Evolutionary conservation across 2,888 invertebrate species (phyloP), one percentile per base, ranked within the genome.

Genomic region (Epistrophe eligans): DNA sequence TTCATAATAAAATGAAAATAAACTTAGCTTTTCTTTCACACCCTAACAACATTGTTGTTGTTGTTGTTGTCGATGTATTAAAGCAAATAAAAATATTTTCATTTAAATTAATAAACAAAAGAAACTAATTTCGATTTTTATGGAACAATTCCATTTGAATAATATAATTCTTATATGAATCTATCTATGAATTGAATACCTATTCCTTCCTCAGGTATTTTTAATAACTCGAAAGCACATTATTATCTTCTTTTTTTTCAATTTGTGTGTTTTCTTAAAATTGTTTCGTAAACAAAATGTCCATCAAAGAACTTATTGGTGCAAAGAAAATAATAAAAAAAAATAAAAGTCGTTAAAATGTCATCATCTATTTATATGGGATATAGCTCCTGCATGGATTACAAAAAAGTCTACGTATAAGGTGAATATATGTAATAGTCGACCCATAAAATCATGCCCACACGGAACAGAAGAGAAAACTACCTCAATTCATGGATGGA

Each of bases 311-410:
- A 70, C 70, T 55, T 70, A 70, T 70, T 55, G 55, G n/a, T 55
- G 55, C 55, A 70, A 35, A 24, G 28, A 57, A 15, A 58, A 55
- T 57, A 66, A 76, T 66, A 48, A 48, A 13, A 76, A 67, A 35
- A 35, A 58, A 38, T 58, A 58, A 55, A 45, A 48, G 66, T 73
- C 79, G 72, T 79, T 73, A 79, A 79, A 79, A 64, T 79, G 72
- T 79, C 57, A 79, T 73, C 66, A 35, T 66, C 55, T 32, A 79
- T 79, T 58, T 57, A 58, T 64, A 58, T 64, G 72, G 45, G 32
- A 66, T 73, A 72, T 73, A 72, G 58, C 66, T 72, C 66, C 64
- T 57, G 40, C 32, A 58, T 45, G 64, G 45, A 79, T 55, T 72
- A 79, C 55, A 70, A 24, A 70, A n/a, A 67, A 13, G 24, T 67